Evolutionary conservation across 1,140 invertebrate species (phyloP), one percentile per base, ranked within the genome.

Genomic region (Pseudomyrmex flavicornis): DNA sequence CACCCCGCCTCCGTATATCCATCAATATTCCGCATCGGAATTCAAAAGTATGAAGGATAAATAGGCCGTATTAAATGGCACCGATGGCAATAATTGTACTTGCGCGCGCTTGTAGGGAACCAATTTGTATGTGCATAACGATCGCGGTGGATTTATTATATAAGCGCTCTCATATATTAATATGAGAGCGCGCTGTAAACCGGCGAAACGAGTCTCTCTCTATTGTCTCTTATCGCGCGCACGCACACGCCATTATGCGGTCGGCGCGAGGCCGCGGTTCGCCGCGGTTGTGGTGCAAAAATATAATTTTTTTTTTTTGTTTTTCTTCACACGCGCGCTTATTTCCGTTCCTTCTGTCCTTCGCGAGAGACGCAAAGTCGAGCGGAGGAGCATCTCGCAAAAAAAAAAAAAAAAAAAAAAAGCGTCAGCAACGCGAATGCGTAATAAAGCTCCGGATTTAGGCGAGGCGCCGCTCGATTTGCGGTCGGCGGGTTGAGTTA

Each of bases 401-500:
- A 26, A 26, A 26, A 26, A 26, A 26, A 26, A 26, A 26, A 26
- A 17, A 17, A 17, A 17, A 17, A 17, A 17, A 17, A 17, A 17
- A 17, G 82, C 44, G 17, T 17, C 17, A 44, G 58, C 44, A 69
- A 77, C 50, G 73, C 50, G 73, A 66, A 69, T 52, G 54, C 77
- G 44, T 26, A 65, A 84, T 79, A 86, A 86, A 84, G 52, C 59
- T 44, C 59, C 20, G 50, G 61, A 56, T 5, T 66, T 77, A 54
- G 72, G 69, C 56, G 35, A 17, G 35, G 56, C 62, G 35, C 35
- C 62, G 35, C 35, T 72, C 82, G 80, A 87, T 86, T 82, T 82
- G 70, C 59, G 68, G 69, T n/a, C 46, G 44, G 54, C 48, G 50
- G 0, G 35, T 35, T 73, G 82, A 84, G 83, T 87, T 85, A 76